phyloP scores from a whole-genome alignment of 2,113 vertebrate genomes.

The Amblyornis subalaris region DNA sequence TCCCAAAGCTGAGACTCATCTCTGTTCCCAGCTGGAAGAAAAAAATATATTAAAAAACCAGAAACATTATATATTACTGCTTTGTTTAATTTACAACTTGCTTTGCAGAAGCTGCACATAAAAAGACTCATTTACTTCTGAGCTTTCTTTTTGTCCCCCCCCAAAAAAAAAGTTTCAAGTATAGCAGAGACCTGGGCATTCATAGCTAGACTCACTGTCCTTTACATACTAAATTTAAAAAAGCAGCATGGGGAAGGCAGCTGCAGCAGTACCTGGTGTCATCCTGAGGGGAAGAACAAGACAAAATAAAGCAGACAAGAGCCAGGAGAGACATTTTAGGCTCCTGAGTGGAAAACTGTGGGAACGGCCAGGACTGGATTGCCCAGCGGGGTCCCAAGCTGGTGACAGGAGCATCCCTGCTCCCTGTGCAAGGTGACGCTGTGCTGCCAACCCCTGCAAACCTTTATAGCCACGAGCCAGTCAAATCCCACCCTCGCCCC shows the following conservation, averaged over 20 bases:
- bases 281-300: slow-evolving; percentile 28
- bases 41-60: slow-evolving; percentile 65
- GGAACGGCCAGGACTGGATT: neutral
- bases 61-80: slow-evolving; percentile 66
- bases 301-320: slow-evolving; percentile 69
- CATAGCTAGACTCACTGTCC: slow-evolving; percentile 57
- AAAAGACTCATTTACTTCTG: slow-evolving; percentile 43
- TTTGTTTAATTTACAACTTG: slow-evolving; percentile 65
- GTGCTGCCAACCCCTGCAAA: neutral
- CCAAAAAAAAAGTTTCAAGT: slow-evolving; percentile 62
- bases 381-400: neutral
- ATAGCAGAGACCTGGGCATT: slow-evolving; percentile 63
- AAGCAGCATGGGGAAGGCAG: slow-evolving; percentile 57
- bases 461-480: neutral
- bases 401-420: neutral
- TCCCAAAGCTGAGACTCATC: slow-evolving; percentile 55
- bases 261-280: slow-evolving; percentile 69
- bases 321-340: neutral
- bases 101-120: slow-evolving; percentile 68
- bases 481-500: neutral
- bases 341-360: neutral
- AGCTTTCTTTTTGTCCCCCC: neutral
- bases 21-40: slow-evolving; percentile 55
- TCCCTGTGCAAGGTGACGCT: neutral
- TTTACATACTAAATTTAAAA: slow-evolving; percentile 55